Evolutionary conservation across 2,797 vertebrate species (phyloP).

Genomic region (Tinamus major): DNA sequence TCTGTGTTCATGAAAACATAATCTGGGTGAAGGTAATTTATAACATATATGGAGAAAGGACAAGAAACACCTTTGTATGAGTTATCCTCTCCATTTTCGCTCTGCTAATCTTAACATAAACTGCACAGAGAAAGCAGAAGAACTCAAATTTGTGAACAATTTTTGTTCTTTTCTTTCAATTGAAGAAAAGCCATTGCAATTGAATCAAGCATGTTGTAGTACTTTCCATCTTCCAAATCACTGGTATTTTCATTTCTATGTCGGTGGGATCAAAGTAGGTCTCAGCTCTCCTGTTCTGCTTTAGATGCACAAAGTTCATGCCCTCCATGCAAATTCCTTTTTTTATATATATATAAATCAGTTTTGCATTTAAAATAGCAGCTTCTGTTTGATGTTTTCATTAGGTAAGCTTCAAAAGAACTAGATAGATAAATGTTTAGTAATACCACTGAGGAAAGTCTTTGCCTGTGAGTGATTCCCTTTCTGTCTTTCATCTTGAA

Average conservation of each 20-base stretch:
- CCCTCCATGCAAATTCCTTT: neutral
- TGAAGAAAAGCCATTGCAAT: neutral
- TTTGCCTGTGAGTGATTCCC: conserved; percentile 30
- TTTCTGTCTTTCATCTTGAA: conserved; percentile 66
- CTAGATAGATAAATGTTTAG: neutral
- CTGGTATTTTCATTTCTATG: neutral
- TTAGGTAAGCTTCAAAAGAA: neutral
- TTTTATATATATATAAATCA: neutral
- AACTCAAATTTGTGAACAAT: neutral
- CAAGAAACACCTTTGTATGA: neutral
- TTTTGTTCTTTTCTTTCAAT: neutral
- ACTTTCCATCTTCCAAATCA: neutral
- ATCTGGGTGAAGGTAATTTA: neutral
- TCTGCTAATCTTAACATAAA: neutral
- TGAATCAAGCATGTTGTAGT: neutral
- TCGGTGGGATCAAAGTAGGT: neutral
- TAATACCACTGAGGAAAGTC: neutral
- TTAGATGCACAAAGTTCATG: neutral
- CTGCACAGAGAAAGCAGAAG: neutral
- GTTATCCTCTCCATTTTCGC: neutral
- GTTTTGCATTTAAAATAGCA: neutral
- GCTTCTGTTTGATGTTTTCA: neutral
- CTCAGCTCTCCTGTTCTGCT: accelerated
- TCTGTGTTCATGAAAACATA: neutral
- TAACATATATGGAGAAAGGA: neutral